Percentiles rank a stretch among this genome's conserved stretches.
Conservation (phyloP, 2,888 invertebrate species). For the Trichogramma evanescens region DNA sequence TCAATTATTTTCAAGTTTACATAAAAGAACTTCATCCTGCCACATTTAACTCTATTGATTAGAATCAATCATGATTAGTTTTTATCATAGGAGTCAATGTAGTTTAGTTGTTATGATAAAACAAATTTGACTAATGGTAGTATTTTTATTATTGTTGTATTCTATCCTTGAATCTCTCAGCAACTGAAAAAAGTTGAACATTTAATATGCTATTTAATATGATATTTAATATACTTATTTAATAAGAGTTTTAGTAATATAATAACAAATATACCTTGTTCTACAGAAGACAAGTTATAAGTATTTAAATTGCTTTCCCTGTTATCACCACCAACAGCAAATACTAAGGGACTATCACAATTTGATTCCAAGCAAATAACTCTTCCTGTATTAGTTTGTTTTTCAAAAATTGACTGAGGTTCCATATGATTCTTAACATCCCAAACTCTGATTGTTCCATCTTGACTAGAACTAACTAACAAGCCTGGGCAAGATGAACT, state of each 20-base stretch:
- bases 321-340: constrained; percentile 80
- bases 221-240: background rate
- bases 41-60: too few species aligned
- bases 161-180: constrained; percentile 29
- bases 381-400: constrained; percentile 57
- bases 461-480: constrained; percentile 71
- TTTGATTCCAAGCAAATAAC: constrained; percentile 67
- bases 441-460: constrained; percentile 82
- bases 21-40: too few species aligned
- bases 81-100: too few species aligned
- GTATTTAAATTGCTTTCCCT: constrained; percentile 68
- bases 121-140: too few species aligned
- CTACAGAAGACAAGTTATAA: constrained; percentile 55
- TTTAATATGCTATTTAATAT: background rate
- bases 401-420: constrained; percentile 34
- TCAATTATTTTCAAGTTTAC: background rate
- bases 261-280: constrained; percentile 49
- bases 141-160: constrained; percentile 3
- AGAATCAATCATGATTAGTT: too few species aligned
- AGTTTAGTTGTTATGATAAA: too few species aligned
- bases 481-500: constrained; percentile 68
- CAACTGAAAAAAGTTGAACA: constrained; percentile 25
- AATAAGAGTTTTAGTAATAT: background rate
- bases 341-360: constrained; percentile 75
- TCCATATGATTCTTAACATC: constrained; percentile 50